phyloP scores from a whole-genome alignment of 2,797 vertebrate genomes.

The Falco biarmicus region DNA sequence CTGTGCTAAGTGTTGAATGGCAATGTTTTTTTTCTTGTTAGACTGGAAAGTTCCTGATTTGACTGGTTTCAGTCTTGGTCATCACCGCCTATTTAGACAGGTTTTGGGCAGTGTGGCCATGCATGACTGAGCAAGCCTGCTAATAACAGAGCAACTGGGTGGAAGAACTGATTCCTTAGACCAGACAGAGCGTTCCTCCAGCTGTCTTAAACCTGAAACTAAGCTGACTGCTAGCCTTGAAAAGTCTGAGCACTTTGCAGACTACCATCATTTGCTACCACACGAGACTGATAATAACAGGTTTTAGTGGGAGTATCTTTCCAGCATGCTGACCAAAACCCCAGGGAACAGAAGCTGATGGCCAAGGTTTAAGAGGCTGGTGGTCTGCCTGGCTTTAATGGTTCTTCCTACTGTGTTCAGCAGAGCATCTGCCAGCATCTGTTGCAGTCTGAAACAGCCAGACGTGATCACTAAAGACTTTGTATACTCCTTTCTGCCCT shows the following conservation, averaged over 20 bases:
- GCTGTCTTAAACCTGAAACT: not conserved
- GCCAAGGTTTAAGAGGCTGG: not conserved
- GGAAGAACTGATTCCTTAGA: not conserved
- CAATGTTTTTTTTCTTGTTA: not conserved
- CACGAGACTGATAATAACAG: not conserved
- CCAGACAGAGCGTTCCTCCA: not conserved
- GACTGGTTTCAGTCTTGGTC: slow-evolving; percentile 50
- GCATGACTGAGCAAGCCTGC: slow-evolving; percentile 29
- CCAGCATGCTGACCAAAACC: not conserved
- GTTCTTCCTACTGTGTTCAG: not conserved
- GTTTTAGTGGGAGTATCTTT: not conserved
- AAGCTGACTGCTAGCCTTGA: not conserved
- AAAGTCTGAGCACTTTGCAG: not conserved
- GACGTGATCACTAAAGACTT: not conserved
- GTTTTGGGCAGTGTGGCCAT: not conserved
- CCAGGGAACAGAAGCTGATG: not conserved
- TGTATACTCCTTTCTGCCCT: rapidly evolving
- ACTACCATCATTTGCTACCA: not conserved
- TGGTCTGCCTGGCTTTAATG: not conserved
- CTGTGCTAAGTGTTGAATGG: not conserved
- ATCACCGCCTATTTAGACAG: not conserved
- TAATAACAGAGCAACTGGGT: not conserved
- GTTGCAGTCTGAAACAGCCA: not conserved
- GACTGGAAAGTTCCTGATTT: slow-evolving; percentile 27
- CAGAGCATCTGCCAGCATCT: not conserved